Conservation (phyloP, 2,113 vertebrate species). For the Prionailurus bengalensis region DNA sequence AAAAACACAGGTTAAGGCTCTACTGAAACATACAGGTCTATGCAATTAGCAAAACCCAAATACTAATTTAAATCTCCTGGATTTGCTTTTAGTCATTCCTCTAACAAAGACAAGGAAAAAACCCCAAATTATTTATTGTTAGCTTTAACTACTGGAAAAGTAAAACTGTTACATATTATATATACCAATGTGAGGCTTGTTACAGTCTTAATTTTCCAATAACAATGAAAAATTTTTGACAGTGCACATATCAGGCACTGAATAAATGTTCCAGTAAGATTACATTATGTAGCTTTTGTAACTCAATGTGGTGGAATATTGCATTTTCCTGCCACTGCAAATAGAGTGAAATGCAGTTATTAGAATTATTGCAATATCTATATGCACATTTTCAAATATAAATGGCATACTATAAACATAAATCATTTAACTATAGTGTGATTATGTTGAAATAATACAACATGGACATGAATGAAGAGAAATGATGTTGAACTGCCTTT, state of each 20-base stretch:
- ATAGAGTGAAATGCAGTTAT: constrained; percentile 84
- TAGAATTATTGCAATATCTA: constrained; percentile 85
- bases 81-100: constrained; percentile 80
- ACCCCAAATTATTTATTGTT: constrained; percentile 75
- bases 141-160: constrained; percentile 81
- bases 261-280: constrained; percentile 82
- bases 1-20: constrained; percentile 61
- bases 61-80: constrained; percentile 52
- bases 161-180: constrained; percentile 65
- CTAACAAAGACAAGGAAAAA: constrained; percentile 70
- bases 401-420: constrained; percentile 87
- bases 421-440: constrained; percentile 81
- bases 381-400: constrained; percentile 87
- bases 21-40: constrained; percentile 64
- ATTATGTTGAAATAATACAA: constrained; percentile 90
- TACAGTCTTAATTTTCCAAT: constrained; percentile 80
- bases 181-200: constrained; percentile 50
- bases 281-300: constrained; percentile 82
- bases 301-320: constrained; percentile 80
- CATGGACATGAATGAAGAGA: constrained; percentile 86
- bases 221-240: constrained; percentile 82
- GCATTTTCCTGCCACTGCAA: constrained; percentile 84
- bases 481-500: constrained; percentile 82
- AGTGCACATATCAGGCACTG: constrained; percentile 76
- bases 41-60: constrained; percentile 72